These are phyloP conservation scores for Chelon auratus DNA, from an alignment of 2,797 vertebrate species.

Conservation along the genomic window DNA sequence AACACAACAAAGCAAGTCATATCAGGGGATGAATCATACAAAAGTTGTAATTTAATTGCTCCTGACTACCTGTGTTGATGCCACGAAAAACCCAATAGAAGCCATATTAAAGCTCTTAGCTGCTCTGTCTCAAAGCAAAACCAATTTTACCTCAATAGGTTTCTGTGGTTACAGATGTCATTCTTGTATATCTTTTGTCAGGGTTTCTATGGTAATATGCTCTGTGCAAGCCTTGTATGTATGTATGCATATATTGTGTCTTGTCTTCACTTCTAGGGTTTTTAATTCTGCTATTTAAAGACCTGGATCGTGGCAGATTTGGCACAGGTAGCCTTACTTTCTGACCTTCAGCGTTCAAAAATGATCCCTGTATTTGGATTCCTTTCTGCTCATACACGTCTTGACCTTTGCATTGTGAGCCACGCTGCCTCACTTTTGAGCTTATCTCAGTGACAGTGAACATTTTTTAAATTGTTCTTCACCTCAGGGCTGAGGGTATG, in stretches of 20 bases:
- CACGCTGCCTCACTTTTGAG: background rate
- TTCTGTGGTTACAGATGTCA: slow-evolving; percentile 19
- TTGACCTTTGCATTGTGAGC: slow-evolving; percentile 25
- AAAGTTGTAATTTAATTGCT: background rate
- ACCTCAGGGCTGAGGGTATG: slow-evolving; percentile 88
- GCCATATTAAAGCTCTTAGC: background rate
- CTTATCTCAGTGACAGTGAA: background rate
- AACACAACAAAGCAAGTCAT: background rate
- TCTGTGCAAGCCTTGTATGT: background rate
- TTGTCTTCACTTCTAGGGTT: slow-evolving; percentile 39
- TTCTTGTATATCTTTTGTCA: background rate
- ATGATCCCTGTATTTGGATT: background rate
- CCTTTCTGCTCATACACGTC: background rate
- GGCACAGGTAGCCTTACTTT: slow-evolving; percentile 51
- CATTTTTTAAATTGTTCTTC: slow-evolving; percentile 17
- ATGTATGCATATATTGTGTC: slow-evolving; percentile 8
- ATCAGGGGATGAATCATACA: background rate
- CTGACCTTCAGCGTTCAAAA: slow-evolving; percentile 8
- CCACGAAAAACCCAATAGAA: background rate
- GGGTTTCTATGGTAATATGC: slow-evolving; percentile 21
- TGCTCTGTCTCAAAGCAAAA: slow-evolving; percentile 3
- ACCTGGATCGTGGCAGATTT: slow-evolving; percentile 53
- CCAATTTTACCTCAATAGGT: background rate
- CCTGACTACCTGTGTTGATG: background rate
- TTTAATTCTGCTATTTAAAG: slow-evolving; percentile 41